Evolutionary conservation across 2,888 invertebrate species (phyloP).

Genomic region (Agriopis leucophaearia): DNA sequence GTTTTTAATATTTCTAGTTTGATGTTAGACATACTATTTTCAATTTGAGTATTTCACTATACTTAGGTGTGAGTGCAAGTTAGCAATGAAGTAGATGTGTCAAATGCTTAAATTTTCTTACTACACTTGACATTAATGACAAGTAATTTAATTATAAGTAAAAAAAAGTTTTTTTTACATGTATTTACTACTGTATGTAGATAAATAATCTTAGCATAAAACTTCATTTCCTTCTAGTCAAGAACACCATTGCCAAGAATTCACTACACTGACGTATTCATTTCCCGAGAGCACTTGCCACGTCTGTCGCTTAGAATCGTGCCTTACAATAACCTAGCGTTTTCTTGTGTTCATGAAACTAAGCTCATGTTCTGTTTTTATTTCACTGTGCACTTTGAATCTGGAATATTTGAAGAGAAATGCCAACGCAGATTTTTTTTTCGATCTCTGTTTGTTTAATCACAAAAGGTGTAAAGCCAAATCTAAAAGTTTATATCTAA

Average conservation of each 20-base stretch:
- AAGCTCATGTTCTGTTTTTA: conserved; percentile 9
- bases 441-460: neutral
- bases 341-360: conserved; percentile 26
- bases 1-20: no score
- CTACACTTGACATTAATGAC: no score
- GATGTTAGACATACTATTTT: no score
- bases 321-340: conserved; percentile 39
- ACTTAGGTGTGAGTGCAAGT: no score
- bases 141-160: no score
- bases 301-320: conserved; percentile 43
- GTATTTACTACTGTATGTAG: neutral
- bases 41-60: no score
- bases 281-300: conserved; percentile 41
- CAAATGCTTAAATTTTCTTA: no score
- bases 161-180: no score
- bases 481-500: no score
- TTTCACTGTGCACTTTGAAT: conserved; percentile 15
- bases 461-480: neutral
- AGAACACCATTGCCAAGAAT: conserved; percentile 28
- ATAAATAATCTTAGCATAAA: neutral
- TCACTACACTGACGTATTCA: conserved; percentile 41
- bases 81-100: no score
- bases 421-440: neutral
- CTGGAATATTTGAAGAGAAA: neutral
- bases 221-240: conserved; percentile 9